Evolutionary conservation across 2,113 vertebrate species (phyloP), one percentile per base, ranked within the genome.

Genomic region (Eurypyga helias): DNA sequence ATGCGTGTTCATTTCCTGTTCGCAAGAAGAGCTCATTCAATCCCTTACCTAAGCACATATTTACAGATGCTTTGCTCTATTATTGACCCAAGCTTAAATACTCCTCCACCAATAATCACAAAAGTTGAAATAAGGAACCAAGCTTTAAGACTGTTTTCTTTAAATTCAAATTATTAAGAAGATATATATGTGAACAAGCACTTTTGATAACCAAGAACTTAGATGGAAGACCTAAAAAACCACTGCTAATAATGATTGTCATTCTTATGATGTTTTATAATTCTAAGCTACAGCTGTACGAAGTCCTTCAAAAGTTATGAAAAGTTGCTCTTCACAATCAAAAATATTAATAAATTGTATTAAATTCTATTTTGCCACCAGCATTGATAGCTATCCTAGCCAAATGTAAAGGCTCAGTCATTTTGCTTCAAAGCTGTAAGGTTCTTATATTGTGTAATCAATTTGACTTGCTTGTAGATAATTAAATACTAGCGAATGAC

Each of bases 391-490:
- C 36, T 93, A 91, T 89, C 89, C 77, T 61, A 89, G 58, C 13
- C 45, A 91, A 94, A 94, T 84, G 61, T 85, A 93, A 89, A 84
- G 26, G 20, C 57, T 81, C 36, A 38, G 48, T 54, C 19, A 80
- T 83, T 96, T 92, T 88, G 57, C 83, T 94, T 96, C 91, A 94
- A 94, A 95, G 81, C 52, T 87, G 18, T 57, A 82, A 87, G 38
- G 45, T 75, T 96, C 72, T 89, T 93, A 78, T 15, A 82, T 65
- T 51, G 21, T 67, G 36, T 79, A 91, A 96, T 97, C 81, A 93
- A 95, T 96, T 95, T 90, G 82, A 79, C 61, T 87, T 94, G 66
- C 96, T 87, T 82, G 36, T 20, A 91, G 89, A 93, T 95, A 96
- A 95, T 82, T 57, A 94, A 91, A 82, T 83, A 87, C 43, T 57